Conservation (phyloP, 1,140 invertebrate species). For the Drusus annulatus region DNA sequence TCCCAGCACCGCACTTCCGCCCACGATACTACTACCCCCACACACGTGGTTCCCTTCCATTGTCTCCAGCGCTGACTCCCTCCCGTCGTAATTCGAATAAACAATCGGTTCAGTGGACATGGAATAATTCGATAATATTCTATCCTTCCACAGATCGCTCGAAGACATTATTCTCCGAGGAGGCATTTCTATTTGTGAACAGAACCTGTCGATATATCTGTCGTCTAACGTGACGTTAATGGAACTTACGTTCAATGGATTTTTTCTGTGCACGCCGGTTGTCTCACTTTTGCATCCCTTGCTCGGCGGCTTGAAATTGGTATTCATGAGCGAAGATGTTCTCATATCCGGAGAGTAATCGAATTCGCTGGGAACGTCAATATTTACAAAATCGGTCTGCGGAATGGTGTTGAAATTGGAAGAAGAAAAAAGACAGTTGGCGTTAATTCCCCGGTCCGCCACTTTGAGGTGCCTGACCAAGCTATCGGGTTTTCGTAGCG, state of each 20-base stretch:
- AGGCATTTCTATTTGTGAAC: conserved; percentile 15
- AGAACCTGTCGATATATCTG: conserved; percentile 40
- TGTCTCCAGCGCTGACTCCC: conserved; percentile 50
- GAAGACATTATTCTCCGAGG: conserved; percentile 54
- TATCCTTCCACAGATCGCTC: conserved; percentile 52
- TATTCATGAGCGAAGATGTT: conserved; percentile 36
- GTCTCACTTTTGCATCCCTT: conserved; percentile 22
- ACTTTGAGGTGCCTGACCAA: conserved; percentile 42
- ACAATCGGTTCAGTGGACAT: conserved; percentile 48
- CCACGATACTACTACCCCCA: conserved; percentile 10
- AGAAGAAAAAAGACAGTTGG: conserved; percentile 67
- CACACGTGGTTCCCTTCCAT: conserved; percentile 51
- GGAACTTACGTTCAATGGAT: conserved; percentile 30
- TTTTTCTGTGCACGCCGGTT: conserved; percentile 40
- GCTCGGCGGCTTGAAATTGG: conserved; percentile 12
- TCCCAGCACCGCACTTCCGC: background rate
- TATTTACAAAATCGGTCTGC: conserved; percentile 47
- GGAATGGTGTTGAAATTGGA: conserved; percentile 62
- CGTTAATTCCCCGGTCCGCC: conserved; percentile 62
- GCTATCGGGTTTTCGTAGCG: conserved; percentile 46
- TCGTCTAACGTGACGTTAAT: conserved; percentile 44
- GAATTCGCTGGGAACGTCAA: conserved; percentile 48
- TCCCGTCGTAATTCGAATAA: conserved; percentile 46
- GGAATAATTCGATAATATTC: conserved; percentile 47
- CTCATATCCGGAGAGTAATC: conserved; percentile 51